A percentile compares a stretch with the other conserved stretches of the same genome.
These are phyloP conservation scores for Columba guinea DNA, from an alignment of 2,797 vertebrate species.

Conservation along the genomic window DNA sequence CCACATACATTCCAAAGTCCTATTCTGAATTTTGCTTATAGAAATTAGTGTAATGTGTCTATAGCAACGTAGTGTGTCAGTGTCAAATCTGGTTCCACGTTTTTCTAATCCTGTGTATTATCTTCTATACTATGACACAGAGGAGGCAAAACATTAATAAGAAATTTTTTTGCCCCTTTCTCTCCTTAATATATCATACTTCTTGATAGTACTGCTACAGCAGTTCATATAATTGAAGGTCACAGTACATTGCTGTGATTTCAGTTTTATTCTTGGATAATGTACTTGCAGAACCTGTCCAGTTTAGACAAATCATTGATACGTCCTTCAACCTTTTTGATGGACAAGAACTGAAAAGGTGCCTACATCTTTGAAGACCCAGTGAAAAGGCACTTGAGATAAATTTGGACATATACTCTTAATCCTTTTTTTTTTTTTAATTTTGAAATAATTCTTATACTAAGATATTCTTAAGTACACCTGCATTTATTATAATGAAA, in stretches of 20 bases:
- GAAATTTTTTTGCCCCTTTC: background rate
- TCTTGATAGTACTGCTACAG: background rate
- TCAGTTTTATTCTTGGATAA: background rate
- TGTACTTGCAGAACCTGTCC: background rate
- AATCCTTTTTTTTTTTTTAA: background rate
- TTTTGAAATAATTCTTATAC: background rate
- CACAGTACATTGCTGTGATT: background rate
- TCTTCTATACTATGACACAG: background rate
- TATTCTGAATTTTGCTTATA: background rate
- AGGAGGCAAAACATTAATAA: background rate
- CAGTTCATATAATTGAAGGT: background rate
- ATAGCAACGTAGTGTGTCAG: background rate
- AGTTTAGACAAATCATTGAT: background rate
- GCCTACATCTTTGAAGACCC: background rate
- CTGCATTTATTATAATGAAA: background rate
- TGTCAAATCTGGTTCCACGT: background rate
- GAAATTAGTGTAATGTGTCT: background rate
- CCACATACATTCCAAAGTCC: background rate
- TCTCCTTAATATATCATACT: background rate
- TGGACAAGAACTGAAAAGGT: background rate
- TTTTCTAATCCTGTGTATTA: background rate
- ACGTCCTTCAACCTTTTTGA: background rate
- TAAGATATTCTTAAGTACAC: background rate
- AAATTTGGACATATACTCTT: background rate
- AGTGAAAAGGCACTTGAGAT: background rate